Percentiles rank a stretch among this genome's conserved stretches.
phyloP scores from a whole-genome alignment of 2,113 vertebrate species.

The Saccopteryx bilineata region DNA sequence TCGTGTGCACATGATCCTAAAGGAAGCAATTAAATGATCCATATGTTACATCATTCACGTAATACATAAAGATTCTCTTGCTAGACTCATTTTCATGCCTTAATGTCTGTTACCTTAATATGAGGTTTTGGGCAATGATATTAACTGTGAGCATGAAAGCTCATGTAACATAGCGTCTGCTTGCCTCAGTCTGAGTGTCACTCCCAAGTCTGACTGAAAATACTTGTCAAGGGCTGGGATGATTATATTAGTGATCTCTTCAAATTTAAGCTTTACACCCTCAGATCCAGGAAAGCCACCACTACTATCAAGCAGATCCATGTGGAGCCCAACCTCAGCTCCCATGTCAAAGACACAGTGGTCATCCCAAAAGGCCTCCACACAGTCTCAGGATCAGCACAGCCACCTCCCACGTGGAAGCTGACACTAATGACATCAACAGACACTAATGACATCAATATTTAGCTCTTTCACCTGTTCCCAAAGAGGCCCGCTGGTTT shows the following conservation, averaged over 20 bases:
- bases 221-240: conserved; percentile 96
- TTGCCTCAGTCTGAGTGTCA: conserved; percentile 95
- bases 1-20: conserved; percentile 96
- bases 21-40: conserved; percentile 98
- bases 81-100: conserved; percentile 92
- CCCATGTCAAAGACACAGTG: conserved; percentile 97
- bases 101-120: conserved; percentile 91
- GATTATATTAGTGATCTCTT: conserved; percentile 96
- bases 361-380: conserved; percentile 95
- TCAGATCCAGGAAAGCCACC: conserved; percentile 98
- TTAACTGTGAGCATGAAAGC: conserved; percentile 97
- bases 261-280: conserved; percentile 95
- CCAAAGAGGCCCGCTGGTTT: conserved; percentile 94
- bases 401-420: conserved; percentile 98
- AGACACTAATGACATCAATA: conserved; percentile 94
- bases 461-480: conserved; percentile 95
- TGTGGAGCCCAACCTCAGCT: conserved; percentile 93
- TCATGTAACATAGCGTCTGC: conserved; percentile 97
- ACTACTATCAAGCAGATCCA: conserved; percentile 97
- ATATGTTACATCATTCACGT: conserved; percentile 97
- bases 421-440: conserved; percentile 96
- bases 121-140: conserved; percentile 97
- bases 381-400: conserved; percentile 94
- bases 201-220: conserved; percentile 93
- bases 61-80: conserved; percentile 96